Evolutionary conservation across 2,888 invertebrate species (phyloP).

Genomic region (Atrina japonica): DNA sequence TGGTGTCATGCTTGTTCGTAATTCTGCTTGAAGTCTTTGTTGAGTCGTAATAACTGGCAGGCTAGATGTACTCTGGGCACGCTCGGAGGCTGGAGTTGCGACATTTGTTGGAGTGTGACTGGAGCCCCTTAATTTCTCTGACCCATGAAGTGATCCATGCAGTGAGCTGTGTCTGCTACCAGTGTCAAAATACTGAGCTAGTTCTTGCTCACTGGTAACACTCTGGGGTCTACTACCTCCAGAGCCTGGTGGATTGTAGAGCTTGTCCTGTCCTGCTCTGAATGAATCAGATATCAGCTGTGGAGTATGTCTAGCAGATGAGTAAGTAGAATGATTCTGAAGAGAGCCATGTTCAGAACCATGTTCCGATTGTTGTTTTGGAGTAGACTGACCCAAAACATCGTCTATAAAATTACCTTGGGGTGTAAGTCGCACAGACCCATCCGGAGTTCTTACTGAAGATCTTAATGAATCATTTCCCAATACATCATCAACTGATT

Average conservation of each 20-base stretch:
- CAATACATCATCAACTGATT: conserved; percentile 27
- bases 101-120: conserved; percentile 26
- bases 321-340: conserved; percentile 24
- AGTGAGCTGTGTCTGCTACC: conserved; percentile 5
- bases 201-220: conserved; percentile 72
- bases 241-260: conserved; percentile 36
- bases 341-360: conserved; percentile 32
- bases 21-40: conserved; percentile 46
- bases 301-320: conserved; percentile 39
- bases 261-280: conserved; percentile 53
- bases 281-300: conserved; percentile 41
- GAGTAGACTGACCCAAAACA: conserved; percentile 54
- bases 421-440: conserved; percentile 49
- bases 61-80: conserved; percentile 53
- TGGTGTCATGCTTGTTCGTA: conserved; percentile 64
- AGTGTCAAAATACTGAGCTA: conserved; percentile 65
- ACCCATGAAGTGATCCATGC: conserved; percentile 19
- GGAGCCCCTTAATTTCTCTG: conserved; percentile 29
- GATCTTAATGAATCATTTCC: conserved; percentile 8
- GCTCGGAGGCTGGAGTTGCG: conserved; percentile 13
- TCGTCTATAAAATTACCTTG: conserved; percentile 50
- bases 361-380: conserved; percentile 31
- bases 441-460: conserved; percentile 29
- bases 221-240: conserved; percentile 62
- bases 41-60: conserved; percentile 57